Percentiles rank a stretch among this genome's conserved stretches.
Evolutionary conservation across 2,113 vertebrate genomes (phyloP).

Genomic region (Riparia riparia): DNA sequence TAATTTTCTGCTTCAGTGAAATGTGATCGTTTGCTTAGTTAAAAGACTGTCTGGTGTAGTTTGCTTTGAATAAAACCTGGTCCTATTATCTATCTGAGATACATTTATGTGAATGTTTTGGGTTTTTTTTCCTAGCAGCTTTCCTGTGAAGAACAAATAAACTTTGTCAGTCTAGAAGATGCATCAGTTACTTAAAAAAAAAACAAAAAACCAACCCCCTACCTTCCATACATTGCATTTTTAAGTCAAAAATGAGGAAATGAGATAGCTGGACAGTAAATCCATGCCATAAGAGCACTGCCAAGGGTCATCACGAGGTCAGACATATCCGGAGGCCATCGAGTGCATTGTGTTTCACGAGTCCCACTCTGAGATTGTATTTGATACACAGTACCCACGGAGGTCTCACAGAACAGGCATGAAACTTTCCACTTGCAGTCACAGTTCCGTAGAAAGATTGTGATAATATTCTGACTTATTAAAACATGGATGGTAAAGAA

Average conservation of each 20-base stretch:
- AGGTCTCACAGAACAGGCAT: not conserved
- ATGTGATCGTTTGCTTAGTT: not conserved
- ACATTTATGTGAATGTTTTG: accelerated
- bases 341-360: not conserved
- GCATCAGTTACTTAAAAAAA: not conserved
- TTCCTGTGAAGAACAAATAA: not conserved
- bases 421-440: not conserved
- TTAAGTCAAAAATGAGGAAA: not conserved
- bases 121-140: not conserved
- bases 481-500: not conserved
- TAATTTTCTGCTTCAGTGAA: not conserved
- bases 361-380: not conserved
- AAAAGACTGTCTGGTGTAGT: not conserved
- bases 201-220: accelerated
- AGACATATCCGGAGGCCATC: not conserved
- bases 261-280: not conserved
- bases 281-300: not conserved
- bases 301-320: not conserved
- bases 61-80: not conserved
- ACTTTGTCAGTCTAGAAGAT: not conserved
- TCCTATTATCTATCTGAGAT: not conserved
- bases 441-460: not conserved
- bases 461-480: not conserved
- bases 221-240: not conserved
- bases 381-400: not conserved